Conservation (phyloP, 2,797 vertebrate genomes). For the Pseudotriccus pelzelni region DNA sequence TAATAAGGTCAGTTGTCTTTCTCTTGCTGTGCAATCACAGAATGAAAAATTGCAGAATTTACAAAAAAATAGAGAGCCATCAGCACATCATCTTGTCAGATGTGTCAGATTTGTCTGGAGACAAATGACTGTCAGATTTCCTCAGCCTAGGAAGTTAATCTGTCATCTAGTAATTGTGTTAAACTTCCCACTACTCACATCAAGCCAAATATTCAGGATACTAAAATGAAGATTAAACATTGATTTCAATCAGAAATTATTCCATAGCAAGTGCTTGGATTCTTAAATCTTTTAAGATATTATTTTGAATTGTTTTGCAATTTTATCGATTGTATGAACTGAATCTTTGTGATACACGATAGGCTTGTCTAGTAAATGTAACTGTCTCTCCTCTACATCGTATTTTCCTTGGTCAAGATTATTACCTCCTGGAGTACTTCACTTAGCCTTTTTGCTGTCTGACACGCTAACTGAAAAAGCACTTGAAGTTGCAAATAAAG, state of each 20-base stretch:
- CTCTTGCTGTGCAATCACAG: slow-evolving; percentile 2
- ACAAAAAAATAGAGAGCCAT: slow-evolving; percentile 4
- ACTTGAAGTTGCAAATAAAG: neutral
- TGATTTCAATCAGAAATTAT: neutral
- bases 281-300: neutral
- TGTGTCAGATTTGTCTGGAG: neutral
- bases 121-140: neutral
- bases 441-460: neutral
- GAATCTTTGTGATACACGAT: neutral
- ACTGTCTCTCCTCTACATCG: neutral
- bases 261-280: neutral
- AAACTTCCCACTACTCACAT: neutral
- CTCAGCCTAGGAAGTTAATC: neutral
- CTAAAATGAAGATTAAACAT: neutral
- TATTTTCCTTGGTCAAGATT: neutral
- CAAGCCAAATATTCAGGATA: neutral
- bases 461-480: neutral
- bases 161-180: neutral
- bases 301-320: neutral
- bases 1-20: neutral
- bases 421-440: neutral
- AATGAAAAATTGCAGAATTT: slow-evolving; percentile 39
- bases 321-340: neutral
- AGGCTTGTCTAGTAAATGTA: neutral
- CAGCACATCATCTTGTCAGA: slow-evolving; percentile 4